phyloP scores from a whole-genome alignment of 2,797 vertebrate species.

The Crenichthys baileyi region DNA sequence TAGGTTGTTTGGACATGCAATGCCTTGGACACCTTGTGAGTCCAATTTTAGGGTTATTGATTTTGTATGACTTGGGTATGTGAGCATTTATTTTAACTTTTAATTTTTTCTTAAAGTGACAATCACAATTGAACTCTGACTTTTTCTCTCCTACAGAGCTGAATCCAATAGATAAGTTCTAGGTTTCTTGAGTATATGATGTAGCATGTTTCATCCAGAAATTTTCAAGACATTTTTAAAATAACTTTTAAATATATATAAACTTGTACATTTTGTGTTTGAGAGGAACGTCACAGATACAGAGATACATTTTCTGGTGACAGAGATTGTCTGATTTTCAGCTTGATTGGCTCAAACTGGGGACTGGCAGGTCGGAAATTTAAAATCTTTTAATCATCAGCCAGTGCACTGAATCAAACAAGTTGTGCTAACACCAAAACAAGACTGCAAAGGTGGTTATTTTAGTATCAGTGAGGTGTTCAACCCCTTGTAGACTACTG shows the following conservation, averaged over 20 bases:
- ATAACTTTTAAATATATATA: background rate
- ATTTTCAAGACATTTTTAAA: background rate
- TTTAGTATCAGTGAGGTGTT: background rate
- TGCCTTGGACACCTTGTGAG: background rate
- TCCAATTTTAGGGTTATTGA: slow-evolving; percentile 5
- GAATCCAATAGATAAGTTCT: background rate
- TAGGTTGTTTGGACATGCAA: slow-evolving; percentile 8
- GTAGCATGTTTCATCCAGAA: background rate
- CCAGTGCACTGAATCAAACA: background rate
- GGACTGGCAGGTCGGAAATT: background rate
- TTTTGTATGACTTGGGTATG: background rate
- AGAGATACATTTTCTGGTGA: background rate
- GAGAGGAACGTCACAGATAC: background rate
- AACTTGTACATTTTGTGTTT: background rate
- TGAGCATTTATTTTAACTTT: background rate
- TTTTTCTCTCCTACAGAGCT: background rate
- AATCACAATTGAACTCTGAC: background rate
- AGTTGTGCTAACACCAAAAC: background rate
- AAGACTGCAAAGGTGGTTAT: background rate
- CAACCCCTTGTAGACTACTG: background rate
- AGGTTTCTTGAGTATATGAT: background rate
- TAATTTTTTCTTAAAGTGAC: background rate
- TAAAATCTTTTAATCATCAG: background rate
- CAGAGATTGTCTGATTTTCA: background rate
- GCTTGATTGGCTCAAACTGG: background rate